Evolutionary conservation across 2,797 vertebrate species (phyloP), one percentile per base, ranked within the genome.

Genomic region (Cuculus canorus): DNA sequence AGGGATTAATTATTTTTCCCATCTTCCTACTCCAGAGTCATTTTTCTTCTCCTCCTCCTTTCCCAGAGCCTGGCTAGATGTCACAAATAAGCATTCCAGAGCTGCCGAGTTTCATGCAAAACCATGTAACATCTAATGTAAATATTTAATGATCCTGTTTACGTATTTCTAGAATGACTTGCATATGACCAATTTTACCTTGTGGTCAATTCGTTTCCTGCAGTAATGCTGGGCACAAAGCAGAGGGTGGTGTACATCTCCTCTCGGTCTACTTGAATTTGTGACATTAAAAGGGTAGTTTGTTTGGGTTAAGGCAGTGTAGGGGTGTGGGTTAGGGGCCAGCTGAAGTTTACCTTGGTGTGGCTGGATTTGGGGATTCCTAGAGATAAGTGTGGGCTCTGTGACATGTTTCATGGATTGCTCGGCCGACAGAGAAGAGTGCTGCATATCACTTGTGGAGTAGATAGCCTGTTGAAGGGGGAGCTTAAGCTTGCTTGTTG

Each of bases 111-210:
- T 95, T 82, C 57, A 61, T 82, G 68, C 52, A 95, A 92, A 91
- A n/a, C 37, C 47, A 23, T 72, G 47, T 47, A 80, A 54, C 43
- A 27, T 76, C 32, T 91, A 89, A 52, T 47, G 50, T 95, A 95
- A 95, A 95, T 95, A 95, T 91, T 93, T 88, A 92, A 82, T 53
- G 25, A 73, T 72, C 33, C 32, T 63, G 82, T 95, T 93, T 89
- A 87, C 1, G 1, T 82, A 61, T 82, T 91, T 84, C 59, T 66
- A 80, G 59, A 95, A 86, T 69, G 5, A 39, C 43, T 68, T 88
- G 64, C 43, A 54, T 80, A 27, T 70, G 43, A 66, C 59, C 86
- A 84, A 65, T 57, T 92, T 92, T 68, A 76, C 81, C 77, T 84
- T 79, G 66, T 83, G 73, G 70, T 88, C 69, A 69, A 5, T 66